Conservation (phyloP, 2,113 vertebrate species). For the Pseudorasbora parva region DNA sequence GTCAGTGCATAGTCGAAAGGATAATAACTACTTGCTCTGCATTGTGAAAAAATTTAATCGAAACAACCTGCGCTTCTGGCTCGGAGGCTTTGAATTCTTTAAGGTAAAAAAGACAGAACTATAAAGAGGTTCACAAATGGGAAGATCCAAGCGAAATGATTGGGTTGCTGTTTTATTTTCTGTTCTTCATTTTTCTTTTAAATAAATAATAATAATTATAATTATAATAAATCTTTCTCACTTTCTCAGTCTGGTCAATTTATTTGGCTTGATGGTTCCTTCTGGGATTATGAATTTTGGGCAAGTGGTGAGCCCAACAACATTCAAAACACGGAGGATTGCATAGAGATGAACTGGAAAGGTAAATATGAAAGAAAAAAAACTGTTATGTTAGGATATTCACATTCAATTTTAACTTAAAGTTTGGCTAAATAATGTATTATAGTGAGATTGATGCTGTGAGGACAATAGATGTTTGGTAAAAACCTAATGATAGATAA, state of each 20-base stretch:
- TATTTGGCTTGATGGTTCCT: neutral
- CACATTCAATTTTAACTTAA: neutral
- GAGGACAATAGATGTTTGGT: neutral
- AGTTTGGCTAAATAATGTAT: neutral
- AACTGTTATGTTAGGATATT: neutral
- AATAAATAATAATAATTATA: no score
- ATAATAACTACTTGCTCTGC: neutral
- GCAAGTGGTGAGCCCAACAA: neutral
- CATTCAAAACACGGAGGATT: neutral
- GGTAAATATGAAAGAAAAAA: neutral
- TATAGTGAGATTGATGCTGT: neutral
- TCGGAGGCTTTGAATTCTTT: neutral
- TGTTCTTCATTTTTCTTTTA: neutral
- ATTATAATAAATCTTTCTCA: no score
- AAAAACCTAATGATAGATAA: neutral
- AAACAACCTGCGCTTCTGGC: neutral
- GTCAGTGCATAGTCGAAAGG: neutral
- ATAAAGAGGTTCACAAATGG: neutral
- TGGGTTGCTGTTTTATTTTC: neutral
- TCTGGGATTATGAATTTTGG: neutral
- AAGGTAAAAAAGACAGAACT: neutral
- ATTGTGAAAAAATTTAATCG: neutral
- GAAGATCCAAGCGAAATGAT: neutral
- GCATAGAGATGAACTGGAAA: slow-evolving; percentile 17
- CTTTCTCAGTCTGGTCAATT: neutral